Percentiles rank a stretch among this genome's conserved stretches.
phyloP scores from a whole-genome alignment of 2,113 vertebrate genomes.

The Cervus canadensis region DNA sequence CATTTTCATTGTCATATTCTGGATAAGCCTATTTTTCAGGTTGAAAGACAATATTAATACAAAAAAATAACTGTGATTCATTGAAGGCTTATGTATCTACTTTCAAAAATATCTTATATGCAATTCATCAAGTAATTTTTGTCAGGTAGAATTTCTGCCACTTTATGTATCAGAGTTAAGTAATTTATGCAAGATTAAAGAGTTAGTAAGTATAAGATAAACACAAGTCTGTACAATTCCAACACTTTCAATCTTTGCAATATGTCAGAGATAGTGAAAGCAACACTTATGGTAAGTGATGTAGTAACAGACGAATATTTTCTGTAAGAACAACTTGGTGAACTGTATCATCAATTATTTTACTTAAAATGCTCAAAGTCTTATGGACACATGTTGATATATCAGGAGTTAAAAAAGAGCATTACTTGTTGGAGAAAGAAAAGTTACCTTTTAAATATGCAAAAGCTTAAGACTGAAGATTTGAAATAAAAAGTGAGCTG shows the following conservation, averaged over 20 bases:
- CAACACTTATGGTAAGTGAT: neutral
- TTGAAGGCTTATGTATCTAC: neutral
- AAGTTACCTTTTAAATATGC: neutral
- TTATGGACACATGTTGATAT: neutral
- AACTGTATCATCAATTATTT: neutral
- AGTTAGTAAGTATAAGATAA: neutral
- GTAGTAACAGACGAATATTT: neutral
- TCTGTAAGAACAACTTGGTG: neutral
- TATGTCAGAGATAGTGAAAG: neutral
- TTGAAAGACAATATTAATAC: neutral
- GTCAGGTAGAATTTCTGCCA: neutral
- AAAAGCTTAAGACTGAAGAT: neutral
- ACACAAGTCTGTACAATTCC: neutral
- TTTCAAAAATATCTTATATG: neutral
- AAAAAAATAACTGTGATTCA: neutral
- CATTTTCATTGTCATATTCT: neutral
- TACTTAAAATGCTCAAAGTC: neutral
- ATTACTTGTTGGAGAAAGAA: neutral
- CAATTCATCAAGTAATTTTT: neutral
- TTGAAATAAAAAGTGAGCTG: neutral
- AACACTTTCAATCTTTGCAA: neutral
- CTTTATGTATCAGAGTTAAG: neutral
- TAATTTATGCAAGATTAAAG: neutral
- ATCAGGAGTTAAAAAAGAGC: neutral
- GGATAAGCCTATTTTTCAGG: neutral